A percentile compares a stretch with the other conserved stretches of the same genome.
phyloP scores from a whole-genome alignment of 1,140 invertebrate genomes.

The Drosophila watanabei region DNA sequence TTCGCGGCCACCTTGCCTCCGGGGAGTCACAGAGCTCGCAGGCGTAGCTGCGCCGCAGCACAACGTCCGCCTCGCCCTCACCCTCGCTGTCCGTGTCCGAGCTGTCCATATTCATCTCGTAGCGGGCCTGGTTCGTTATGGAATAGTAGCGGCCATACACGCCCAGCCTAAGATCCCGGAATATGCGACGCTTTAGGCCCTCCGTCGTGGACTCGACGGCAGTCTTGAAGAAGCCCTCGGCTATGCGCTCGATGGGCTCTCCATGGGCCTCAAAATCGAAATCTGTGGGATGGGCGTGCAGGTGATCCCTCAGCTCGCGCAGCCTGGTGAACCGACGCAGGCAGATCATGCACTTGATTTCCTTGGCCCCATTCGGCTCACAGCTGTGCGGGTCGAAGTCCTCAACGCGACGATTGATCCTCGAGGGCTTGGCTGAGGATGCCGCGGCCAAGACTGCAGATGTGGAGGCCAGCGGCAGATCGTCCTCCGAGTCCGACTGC shows the following conservation, averaged over 20 bases:
- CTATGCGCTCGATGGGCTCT: conserved; percentile 67
- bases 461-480: conserved; percentile 32
- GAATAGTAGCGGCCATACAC: conserved; percentile 68
- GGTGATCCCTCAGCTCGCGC: conserved; percentile 58
- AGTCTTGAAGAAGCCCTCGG: conserved; percentile 71
- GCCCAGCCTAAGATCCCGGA: conserved; percentile 56
- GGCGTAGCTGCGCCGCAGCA: conserved; percentile 57
- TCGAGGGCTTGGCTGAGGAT: conserved; percentile 36
- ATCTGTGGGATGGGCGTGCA: conserved; percentile 52
- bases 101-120: conserved; percentile 73
- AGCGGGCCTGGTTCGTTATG: conserved; percentile 70
- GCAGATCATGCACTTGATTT: conserved; percentile 75
- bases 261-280: conserved; percentile 63
- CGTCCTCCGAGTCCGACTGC: conserved; percentile 39
- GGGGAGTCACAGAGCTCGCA: conserved; percentile 64
- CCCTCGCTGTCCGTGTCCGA: conserved; percentile 74
- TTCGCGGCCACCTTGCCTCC: conserved; percentile 53
- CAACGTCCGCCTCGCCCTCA: conserved; percentile 55
- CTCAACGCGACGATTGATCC: conserved; percentile 64
- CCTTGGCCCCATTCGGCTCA: conserved; percentile 67
- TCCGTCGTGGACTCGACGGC: conserved; percentile 63
- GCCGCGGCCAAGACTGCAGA: conserved; percentile 17
- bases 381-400: conserved; percentile 64
- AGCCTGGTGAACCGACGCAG: conserved; percentile 58
- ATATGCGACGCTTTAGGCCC: conserved; percentile 56